Base-by-base conservation (phyloP, 2,113 vertebrate genomes). In the Phrynocephalus versicolor region DNA sequence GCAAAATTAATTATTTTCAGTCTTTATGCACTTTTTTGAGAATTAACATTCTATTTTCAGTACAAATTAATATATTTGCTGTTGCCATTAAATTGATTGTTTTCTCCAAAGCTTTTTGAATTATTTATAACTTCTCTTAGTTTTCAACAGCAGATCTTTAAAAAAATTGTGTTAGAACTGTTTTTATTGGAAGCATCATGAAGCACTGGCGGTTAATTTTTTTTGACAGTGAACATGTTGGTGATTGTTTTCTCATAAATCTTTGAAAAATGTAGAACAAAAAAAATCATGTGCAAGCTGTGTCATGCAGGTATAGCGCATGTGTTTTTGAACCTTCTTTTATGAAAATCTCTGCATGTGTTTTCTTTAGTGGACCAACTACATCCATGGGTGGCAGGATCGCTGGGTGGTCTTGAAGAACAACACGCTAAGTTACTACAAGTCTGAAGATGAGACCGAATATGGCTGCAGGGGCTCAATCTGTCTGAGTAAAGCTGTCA, bases 361-460 rank as follows among this genome's bases (percentile, higher is more conserved):
- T 74, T 94, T 60, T 93, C 91, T 93, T 8, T 91, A 99, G 98
- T 99, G 99, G 99, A 99, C 99, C 90, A 99, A 99, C 93, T 99
- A 99, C 91, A 99, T 99, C 91, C 99, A 99, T 92, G 98, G 99
- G 2, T 99, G 99, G 99, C 99, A 99, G 94, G 98, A 99, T 94
- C 97, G 98, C 88, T 99, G 98, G 98, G 98, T 99, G 51, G 97
- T 98, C 93, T 93, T 99, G 93, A 99, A 99, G 94, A 97, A 97
- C 89, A 98, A 97, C 86, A 97, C 97, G 6, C 91, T 99, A 86
- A 99, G 98, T 95, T 99, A 99, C 95, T 99, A 98, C 95, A 99
- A 99, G 93, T 99, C 98, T 37, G 97, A 98, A 94, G 97, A 99
- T 91, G 98, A 99, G 93, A 97, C 97, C 0, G 98, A 99, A 67